Evolutionary conservation across 2,888 invertebrate species (phyloP).

Genomic region (Seira musarum): DNA sequence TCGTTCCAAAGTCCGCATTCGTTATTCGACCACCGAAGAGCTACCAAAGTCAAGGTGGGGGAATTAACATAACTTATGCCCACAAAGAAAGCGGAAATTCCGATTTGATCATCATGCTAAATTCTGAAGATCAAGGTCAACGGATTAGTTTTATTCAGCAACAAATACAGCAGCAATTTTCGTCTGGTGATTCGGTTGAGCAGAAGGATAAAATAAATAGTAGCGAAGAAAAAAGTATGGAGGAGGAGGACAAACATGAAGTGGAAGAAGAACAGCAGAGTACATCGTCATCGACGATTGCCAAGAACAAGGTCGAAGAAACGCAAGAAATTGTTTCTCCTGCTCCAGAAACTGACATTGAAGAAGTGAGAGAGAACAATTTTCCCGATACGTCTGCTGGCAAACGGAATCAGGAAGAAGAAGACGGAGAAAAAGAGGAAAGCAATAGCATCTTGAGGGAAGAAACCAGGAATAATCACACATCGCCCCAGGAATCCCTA

Average conservation of each 20-base stretch:
- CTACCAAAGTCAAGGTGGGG: slow-evolving; percentile 43
- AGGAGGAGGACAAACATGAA: neutral
- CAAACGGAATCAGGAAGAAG: neutral
- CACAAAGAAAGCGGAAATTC: slow-evolving; percentile 29
- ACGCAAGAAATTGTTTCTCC: neutral
- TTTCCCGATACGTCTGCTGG: neutral
- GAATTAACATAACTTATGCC: slow-evolving; percentile 42
- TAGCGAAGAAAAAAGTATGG: neutral
- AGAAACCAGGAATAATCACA: slow-evolving; percentile 17
- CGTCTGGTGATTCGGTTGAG: neutral
- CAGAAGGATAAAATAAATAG: neutral
- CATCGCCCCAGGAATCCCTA: slow-evolving; percentile 24
- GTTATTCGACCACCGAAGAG: slow-evolving; percentile 42
- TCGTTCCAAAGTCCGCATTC: slow-evolving; percentile 54
- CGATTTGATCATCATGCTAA: slow-evolving; percentile 36
- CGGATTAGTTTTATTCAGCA: slow-evolving; percentile 8
- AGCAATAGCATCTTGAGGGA: slow-evolving; percentile 2
- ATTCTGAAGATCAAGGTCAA: slow-evolving; percentile 54
- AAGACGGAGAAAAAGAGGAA: slow-evolving; percentile 24
- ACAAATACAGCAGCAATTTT: neutral
- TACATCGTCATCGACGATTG: neutral
- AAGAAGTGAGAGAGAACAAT: neutral
- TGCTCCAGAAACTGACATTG: neutral
- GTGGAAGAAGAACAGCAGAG: slow-evolving; percentile 1
- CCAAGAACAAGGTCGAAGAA: slow-evolving; percentile 11